These are phyloP conservation scores for Propithecus deckenii DNA, from an alignment of 2,797 vertebrate genomes.

Conservation along the genomic window DNA sequence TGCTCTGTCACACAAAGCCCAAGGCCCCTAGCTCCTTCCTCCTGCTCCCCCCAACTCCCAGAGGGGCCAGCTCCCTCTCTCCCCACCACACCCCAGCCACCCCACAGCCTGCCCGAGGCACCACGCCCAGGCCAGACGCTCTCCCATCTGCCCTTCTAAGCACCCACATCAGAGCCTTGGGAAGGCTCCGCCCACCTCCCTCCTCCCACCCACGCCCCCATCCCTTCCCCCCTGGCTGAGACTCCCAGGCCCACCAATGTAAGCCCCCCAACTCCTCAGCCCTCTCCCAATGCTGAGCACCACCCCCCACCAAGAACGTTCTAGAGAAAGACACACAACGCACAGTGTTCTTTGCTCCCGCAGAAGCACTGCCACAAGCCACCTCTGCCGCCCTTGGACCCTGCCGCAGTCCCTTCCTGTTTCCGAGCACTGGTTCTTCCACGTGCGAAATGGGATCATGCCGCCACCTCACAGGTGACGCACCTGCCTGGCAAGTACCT, in stretches of 20 bases:
- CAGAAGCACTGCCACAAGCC: not conserved
- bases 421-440: not conserved
- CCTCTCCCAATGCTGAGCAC: no score
- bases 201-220: not conserved
- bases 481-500: no score
- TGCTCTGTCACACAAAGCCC: not conserved
- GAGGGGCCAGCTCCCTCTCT: not conserved
- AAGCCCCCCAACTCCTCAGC: not conserved
- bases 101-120: not conserved
- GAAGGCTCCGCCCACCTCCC: not conserved
- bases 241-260: not conserved
- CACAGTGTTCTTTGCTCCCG: not conserved
- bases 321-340: not conserved
- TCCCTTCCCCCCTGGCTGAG: not conserved
- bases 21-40: not conserved
- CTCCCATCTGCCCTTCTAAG: not conserved
- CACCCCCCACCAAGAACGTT: not conserved
- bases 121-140: not conserved
- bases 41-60: not conserved
- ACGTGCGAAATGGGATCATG: not conserved
- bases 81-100: not conserved
- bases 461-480: not conserved
- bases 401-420: not conserved
- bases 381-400: not conserved
- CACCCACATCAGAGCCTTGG: not conserved